phyloP scores from a whole-genome alignment of 2,888 invertebrate species.

The Nesidiocoris tenuis region DNA sequence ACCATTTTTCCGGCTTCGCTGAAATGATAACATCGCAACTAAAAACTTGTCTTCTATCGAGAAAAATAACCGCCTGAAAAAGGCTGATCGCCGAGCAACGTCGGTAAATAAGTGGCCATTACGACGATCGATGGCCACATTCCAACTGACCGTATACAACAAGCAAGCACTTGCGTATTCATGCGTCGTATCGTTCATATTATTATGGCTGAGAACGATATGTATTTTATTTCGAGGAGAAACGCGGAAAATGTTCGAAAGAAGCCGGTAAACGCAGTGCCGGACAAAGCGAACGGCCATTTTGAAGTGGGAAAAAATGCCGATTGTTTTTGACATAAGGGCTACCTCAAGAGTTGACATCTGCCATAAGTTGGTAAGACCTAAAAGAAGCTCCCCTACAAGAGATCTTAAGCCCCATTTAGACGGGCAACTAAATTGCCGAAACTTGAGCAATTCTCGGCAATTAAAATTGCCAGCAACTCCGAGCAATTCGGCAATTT shows the following conservation, averaged over 20 bases:
- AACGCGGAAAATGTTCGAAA: neutral
- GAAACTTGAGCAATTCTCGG: too few species aligned
- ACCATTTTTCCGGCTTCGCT: too few species aligned
- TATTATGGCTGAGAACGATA: neutral
- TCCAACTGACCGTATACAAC: neutral
- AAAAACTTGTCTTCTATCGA: neutral
- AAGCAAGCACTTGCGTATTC: neutral
- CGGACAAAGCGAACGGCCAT: neutral
- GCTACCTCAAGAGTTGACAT: too few species aligned
- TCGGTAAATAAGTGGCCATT: neutral
- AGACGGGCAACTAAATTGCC: too few species aligned
- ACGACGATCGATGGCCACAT: neutral
- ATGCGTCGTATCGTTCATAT: neutral
- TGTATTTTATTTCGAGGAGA: neutral
- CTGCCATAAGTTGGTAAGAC: too few species aligned
- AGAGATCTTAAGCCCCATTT: too few species aligned
- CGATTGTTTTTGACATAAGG: too few species aligned
- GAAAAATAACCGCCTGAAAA: neutral
- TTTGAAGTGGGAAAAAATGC: neutral
- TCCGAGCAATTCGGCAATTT: too few species aligned
- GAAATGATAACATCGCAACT: too few species aligned
- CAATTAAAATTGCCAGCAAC: too few species aligned
- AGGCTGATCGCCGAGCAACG: neutral
- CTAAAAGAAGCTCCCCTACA: too few species aligned
- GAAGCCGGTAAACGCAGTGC: too few species aligned